Conservation (phyloP, 2,113 vertebrate species). For the Dolichotis patagonum region DNA sequence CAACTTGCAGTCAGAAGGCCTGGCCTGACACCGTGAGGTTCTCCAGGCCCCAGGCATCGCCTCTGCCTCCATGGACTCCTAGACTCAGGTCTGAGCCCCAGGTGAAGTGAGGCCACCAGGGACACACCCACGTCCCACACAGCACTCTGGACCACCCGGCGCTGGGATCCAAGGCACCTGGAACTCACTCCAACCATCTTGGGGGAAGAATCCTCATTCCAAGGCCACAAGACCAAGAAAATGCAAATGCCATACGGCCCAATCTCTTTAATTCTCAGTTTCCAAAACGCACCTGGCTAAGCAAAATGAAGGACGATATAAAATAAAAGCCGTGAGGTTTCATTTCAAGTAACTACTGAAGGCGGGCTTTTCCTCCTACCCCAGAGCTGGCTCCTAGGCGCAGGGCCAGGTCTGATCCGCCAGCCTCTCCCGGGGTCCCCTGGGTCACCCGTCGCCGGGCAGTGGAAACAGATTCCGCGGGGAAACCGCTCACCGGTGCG, state of each 20-base stretch:
- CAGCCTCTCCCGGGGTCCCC: too few relatives aligned
- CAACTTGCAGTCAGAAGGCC: background rate
- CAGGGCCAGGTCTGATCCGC: background rate
- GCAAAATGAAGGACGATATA: background rate
- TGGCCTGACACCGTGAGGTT: rapidly evolving
- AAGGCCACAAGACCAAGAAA: background rate
- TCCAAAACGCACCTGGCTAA: background rate
- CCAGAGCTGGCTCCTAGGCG: too few relatives aligned
- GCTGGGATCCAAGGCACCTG: background rate
- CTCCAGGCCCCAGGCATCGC: background rate
- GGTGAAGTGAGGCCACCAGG: too few relatives aligned
- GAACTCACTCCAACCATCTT: background rate
- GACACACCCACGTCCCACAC: too few relatives aligned
- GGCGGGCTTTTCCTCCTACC: background rate
- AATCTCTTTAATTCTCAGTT: background rate
- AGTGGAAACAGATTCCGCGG: background rate
- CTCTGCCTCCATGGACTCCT: too few relatives aligned
- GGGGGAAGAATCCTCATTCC: background rate
- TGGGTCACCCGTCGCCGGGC: background rate
- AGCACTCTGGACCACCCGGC: too few relatives aligned
- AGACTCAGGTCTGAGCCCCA: too few relatives aligned
- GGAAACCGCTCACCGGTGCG: background rate
- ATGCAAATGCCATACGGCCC: background rate
- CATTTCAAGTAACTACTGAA: background rate
- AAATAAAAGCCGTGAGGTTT: background rate